A percentile compares a stretch with the other conserved stretches of the same genome.
These are phyloP conservation scores for Patella depressa DNA, from an alignment of 2,888 invertebrate genomes.

Conservation along the genomic window DNA sequence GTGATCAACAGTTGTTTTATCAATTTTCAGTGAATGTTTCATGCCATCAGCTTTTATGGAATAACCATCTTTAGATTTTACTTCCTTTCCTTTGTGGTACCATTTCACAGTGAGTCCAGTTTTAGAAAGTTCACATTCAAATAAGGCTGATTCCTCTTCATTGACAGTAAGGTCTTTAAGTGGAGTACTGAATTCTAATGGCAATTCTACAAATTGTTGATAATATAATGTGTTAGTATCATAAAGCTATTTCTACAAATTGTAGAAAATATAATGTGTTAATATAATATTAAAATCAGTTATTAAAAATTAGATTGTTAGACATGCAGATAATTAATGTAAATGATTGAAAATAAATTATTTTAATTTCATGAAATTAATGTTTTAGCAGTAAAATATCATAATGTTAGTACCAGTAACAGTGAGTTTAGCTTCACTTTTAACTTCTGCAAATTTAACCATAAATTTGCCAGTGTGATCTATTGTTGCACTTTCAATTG, in stretches of 20 bases:
- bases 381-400: neutral
- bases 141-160: conserved; percentile 76
- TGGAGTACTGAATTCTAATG: conserved; percentile 37
- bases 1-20: conserved; percentile 54
- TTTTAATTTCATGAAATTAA: neutral
- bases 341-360: neutral
- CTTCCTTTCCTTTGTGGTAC: conserved; percentile 83
- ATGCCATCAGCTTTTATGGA: conserved; percentile 83
- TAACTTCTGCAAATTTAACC: conserved; percentile 46
- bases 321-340: neutral
- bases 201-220: conserved; percentile 36
- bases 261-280: no score
- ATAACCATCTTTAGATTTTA: conserved; percentile 86
- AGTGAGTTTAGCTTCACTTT: neutral
- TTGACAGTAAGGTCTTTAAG: conserved; percentile 37
- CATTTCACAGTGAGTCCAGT: conserved; percentile 94
- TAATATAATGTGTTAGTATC: neutral
- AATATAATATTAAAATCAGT: neutral
- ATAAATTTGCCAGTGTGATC: conserved; percentile 69
- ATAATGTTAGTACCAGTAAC: neutral
- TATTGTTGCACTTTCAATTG: conserved; percentile 57
- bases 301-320: neutral
- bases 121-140: conserved; percentile 92
- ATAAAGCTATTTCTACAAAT: no score
- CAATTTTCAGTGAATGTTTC: conserved; percentile 55